A percentile compares a stretch with the other conserved stretches of the same genome.
Conservation (phyloP, 2,113 vertebrate species). For the Odocoileus virginianus region DNA sequence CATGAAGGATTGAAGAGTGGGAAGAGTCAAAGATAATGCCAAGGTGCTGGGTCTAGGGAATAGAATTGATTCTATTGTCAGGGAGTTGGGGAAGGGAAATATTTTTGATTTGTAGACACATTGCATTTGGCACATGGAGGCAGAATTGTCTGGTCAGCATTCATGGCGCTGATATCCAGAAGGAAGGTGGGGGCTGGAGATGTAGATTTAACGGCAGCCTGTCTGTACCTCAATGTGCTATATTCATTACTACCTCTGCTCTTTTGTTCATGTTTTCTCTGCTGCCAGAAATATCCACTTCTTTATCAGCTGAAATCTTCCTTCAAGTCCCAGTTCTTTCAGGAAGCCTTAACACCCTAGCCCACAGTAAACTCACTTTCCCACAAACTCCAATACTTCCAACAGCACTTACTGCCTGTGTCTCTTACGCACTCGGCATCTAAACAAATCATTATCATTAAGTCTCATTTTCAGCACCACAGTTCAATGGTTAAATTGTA, state of each 20-base stretch:
- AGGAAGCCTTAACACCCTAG: neutral
- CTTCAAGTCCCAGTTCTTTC: neutral
- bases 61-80: neutral
- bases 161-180: neutral
- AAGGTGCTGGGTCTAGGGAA: neutral
- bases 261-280: neutral
- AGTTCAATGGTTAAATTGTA: neutral
- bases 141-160: neutral
- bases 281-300: neutral
- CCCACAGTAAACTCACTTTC: neutral
- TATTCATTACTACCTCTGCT: neutral
- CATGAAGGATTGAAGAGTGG: neutral
- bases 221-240: neutral
- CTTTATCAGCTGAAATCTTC: neutral
- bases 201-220: neutral
- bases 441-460: neutral
- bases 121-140: neutral
- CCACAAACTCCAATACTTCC: neutral
- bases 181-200: neutral
- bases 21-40: neutral
- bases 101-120: neutral
- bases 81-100: neutral
- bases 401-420: neutral
- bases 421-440: neutral
- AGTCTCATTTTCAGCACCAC: neutral